Conservation (phyloP, 2,888 invertebrate genomes). For the Meta bourneti region DNA sequence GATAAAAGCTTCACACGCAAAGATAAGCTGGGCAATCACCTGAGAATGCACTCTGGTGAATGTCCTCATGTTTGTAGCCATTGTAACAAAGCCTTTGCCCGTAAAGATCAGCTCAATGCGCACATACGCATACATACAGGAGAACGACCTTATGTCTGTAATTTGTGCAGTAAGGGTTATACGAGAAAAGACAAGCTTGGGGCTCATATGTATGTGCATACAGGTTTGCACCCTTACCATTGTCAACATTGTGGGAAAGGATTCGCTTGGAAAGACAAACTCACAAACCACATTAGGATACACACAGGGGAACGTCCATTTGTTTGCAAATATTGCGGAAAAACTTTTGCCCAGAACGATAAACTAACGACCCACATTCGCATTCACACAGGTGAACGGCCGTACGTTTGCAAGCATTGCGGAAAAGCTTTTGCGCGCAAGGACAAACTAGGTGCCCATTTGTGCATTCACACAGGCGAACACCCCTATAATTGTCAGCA, state of each 20-base stretch:
- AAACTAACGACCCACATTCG: conserved; percentile 74
- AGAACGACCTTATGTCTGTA: conserved; percentile 83
- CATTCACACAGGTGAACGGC: conserved; percentile 81
- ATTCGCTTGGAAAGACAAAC: conserved; percentile 75
- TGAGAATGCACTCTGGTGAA: conserved; percentile 82
- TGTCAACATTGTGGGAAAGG: conserved; percentile 82
- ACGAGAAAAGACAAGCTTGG: conserved; percentile 74
- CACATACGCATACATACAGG: conserved; percentile 83
- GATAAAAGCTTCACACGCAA: conserved; percentile 76
- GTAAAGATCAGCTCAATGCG: conserved; percentile 79
- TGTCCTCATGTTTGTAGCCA: conserved; percentile 83
- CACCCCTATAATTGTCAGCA: conserved; percentile 81
- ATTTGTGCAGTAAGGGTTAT: conserved; percentile 81
- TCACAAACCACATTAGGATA: conserved; percentile 81
- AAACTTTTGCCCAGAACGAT: conserved; percentile 75
- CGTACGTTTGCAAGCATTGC: conserved; percentile 81
- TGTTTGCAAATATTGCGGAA: conserved; percentile 83
- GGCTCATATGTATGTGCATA: conserved; percentile 83
- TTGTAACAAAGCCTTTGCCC: conserved; percentile 79
- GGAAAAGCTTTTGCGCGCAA: conserved; percentile 81
- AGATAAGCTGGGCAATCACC: conserved; percentile 80
- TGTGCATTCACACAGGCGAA: conserved; percentile 81
- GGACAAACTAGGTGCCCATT: conserved; percentile 83
- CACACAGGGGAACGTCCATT: conserved; percentile 83
- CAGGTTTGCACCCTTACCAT: conserved; percentile 82